These are phyloP conservation scores for Sebastolobus alascanus DNA, from an alignment of 2,797 vertebrate species.

Conservation along the genomic window DNA sequence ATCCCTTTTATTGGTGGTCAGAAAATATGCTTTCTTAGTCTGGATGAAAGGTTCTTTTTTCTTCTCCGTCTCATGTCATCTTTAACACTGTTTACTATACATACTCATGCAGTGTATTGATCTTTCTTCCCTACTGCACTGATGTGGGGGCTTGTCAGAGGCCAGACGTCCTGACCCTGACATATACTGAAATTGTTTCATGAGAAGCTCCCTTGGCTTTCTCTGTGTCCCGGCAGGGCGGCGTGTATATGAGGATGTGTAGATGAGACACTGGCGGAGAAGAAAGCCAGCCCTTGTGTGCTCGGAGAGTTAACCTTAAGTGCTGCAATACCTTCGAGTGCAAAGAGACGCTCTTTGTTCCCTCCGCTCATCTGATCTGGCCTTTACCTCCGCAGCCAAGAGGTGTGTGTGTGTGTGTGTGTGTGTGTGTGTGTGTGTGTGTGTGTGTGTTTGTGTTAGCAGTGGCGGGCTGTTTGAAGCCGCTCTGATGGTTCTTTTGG, in stretches of 20 bases:
- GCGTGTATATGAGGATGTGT: slow-evolving; percentile 50
- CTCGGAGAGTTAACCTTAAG: slow-evolving; percentile 76
- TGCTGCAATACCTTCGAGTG: slow-evolving; percentile 55
- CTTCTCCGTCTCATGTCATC: neutral
- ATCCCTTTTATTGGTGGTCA: neutral
- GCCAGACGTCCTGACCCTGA: slow-evolving; percentile 70
- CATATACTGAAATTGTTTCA: slow-evolving; percentile 64
- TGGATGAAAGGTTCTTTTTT: neutral
- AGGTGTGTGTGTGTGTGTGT: slow-evolving; percentile 48
- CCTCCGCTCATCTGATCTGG: slow-evolving; percentile 63
- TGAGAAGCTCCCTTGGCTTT: slow-evolving; percentile 57
- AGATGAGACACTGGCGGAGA: slow-evolving; percentile 53
- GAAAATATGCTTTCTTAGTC: neutral
- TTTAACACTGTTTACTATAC: neutral
- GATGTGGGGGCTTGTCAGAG: slow-evolving; percentile 50
- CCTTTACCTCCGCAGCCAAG: slow-evolving; percentile 67
- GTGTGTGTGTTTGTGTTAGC: slow-evolving; percentile 68
- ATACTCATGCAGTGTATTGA: neutral
- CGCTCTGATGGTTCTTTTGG: slow-evolving; percentile 73
- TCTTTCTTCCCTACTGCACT: slow-evolving; percentile 7
- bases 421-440: slow-evolving; percentile 21
- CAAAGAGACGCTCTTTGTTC: slow-evolving; percentile 78
- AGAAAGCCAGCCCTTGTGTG: slow-evolving; percentile 73
- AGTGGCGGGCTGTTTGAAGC: slow-evolving; percentile 76
- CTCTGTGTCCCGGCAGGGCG: slow-evolving; percentile 47